Evolutionary conservation across 2,113 vertebrate genomes (phyloP).

Genomic region (Carassius carassius): DNA sequence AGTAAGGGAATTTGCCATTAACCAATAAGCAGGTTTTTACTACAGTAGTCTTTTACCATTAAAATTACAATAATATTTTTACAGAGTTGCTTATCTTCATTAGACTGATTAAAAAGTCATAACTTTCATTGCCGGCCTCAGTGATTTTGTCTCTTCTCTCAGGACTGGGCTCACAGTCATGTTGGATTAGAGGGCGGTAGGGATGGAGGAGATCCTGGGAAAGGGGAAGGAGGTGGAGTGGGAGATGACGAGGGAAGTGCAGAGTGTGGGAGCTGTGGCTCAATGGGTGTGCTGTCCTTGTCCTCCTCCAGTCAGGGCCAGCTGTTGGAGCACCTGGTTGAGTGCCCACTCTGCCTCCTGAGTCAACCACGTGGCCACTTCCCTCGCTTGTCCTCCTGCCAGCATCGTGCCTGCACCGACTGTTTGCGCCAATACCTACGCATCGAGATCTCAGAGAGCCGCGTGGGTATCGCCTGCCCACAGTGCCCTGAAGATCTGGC

Average conservation of each 20-base stretch:
- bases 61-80: not conserved
- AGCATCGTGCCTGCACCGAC: constrained; percentile 77
- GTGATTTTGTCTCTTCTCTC: not conserved
- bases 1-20: not conserved
- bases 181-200: constrained; percentile 8
- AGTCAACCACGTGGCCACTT: constrained; percentile 81
- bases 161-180: constrained; percentile 29
- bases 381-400: constrained; percentile 76
- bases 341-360: constrained; percentile 86
- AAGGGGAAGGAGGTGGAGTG: constrained; percentile 32
- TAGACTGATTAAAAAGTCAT: not conserved
- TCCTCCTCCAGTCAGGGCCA: constrained; percentile 78
- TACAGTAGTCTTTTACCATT: not conserved
- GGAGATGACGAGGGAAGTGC: constrained; percentile 49
- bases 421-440: constrained; percentile 82
- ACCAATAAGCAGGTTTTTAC: not conserved
- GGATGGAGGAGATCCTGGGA: constrained; percentile 49
- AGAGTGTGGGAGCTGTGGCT: constrained; percentile 61
- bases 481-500: constrained; percentile 78
- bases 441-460: constrained; percentile 81
- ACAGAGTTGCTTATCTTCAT: not conserved
- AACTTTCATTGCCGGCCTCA: not conserved
- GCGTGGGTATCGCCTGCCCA: constrained; percentile 79
- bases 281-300: constrained; percentile 72
- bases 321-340: constrained; percentile 78